Conservation (phyloP, 2,888 invertebrate species). For the Drosophila anceps region DNA sequence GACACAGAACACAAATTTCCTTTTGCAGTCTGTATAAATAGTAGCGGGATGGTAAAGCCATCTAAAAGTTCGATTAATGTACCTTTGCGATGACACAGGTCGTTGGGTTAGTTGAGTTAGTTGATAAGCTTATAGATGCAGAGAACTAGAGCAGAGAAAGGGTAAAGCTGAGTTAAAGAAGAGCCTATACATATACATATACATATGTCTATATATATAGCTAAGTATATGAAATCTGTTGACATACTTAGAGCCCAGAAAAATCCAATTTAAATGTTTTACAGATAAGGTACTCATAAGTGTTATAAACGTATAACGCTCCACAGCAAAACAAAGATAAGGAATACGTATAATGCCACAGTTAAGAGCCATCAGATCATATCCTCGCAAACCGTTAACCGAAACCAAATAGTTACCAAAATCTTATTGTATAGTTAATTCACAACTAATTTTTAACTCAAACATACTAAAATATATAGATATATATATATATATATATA, state of each 20-base stretch:
- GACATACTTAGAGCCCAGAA: conserved; percentile 13
- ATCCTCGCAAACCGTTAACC: conserved; percentile 40
- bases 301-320: conserved; percentile 33
- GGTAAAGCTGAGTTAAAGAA: conserved; percentile 1
- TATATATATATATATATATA: conserved; percentile 43
- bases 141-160: conserved; percentile 10
- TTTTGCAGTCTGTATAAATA: conserved; percentile 31
- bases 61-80: conserved; percentile 44
- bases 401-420: conserved; percentile 35
- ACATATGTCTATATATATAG: conserved; percentile 18
- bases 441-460: conserved; percentile 30
- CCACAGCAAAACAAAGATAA: conserved; percentile 6
- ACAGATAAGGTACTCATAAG: conserved; percentile 21
- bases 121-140: conserved; percentile 28
- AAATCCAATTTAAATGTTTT: conserved; percentile 26
- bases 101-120: conserved; percentile 42
- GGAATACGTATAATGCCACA: conserved; percentile 20
- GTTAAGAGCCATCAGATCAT: conserved; percentile 29
- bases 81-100: conserved; percentile 55
- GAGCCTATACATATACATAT: conserved; percentile 38
- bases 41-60: conserved; percentile 8
- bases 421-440: conserved; percentile 42
- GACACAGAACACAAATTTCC: conserved; percentile 3
- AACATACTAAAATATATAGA: conserved; percentile 43
- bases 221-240: conserved; percentile 53